Evolutionary conservation across 2,113 vertebrate species (phyloP).

Genomic region (Lasiurus cinereus): DNA sequence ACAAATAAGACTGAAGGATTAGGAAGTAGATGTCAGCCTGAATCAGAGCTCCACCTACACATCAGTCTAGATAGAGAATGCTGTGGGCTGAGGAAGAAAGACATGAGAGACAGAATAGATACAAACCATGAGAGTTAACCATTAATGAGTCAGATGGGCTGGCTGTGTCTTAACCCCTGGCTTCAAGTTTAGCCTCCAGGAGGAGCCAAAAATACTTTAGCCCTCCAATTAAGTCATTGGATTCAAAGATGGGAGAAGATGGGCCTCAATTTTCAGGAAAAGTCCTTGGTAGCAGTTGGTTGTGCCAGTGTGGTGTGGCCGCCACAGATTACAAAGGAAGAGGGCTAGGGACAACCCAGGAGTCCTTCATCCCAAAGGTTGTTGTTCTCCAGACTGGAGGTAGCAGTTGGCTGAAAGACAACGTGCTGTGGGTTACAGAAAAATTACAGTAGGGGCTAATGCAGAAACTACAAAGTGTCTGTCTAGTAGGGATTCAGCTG

Average conservation of each 20-base stretch:
- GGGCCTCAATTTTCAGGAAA: neutral
- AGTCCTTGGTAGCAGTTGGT: neutral
- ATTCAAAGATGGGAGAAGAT: neutral
- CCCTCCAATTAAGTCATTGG: neutral
- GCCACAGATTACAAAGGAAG: neutral
- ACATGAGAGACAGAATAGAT: neutral
- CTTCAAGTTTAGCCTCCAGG: neutral
- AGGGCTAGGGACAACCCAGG: neutral
- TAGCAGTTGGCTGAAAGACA: neutral
- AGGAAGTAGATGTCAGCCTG: neutral
- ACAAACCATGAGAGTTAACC: neutral
- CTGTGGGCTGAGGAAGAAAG: neutral
- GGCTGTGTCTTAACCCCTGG: neutral
- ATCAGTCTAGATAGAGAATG: neutral
- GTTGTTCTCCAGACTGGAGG: neutral
- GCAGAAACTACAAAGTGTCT: neutral
- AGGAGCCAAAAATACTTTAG: neutral
- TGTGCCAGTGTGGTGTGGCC: neutral
- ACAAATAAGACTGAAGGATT: neutral
- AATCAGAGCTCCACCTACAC: neutral
- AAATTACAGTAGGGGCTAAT: neutral
- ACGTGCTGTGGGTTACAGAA: neutral
- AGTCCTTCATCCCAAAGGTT: neutral
- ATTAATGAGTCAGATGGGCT: fast-evolving
- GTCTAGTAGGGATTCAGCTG: neutral